Evolutionary conservation across 2,113 vertebrate genomes (phyloP).

Genomic region (Nothoprocta perdicaria): DNA sequence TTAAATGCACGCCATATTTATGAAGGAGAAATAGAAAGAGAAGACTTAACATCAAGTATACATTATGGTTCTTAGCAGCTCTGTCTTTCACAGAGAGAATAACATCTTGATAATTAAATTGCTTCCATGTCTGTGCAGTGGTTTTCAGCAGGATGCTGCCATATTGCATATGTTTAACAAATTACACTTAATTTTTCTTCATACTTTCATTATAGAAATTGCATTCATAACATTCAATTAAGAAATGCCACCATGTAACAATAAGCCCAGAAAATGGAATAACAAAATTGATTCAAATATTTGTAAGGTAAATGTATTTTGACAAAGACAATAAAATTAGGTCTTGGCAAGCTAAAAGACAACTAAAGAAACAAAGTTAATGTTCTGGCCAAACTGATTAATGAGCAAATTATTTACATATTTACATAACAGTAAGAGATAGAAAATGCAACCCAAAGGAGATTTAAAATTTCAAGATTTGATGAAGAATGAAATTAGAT

Average conservation of each 20-base stretch:
- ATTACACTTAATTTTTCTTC: constrained; percentile 55
- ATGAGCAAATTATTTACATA: constrained; percentile 49
- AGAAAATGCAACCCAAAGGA: constrained; percentile 21
- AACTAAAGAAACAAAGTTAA: constrained; percentile 4
- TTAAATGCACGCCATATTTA: background rate
- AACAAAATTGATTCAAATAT: background rate
- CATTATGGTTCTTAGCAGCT: constrained; percentile 3
- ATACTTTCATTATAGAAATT: constrained; percentile 58
- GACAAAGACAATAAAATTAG: background rate
- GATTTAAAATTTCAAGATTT: constrained; percentile 32
- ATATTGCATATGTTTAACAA: constrained; percentile 58
- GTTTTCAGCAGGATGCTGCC: constrained; percentile 50
- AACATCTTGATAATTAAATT: constrained; percentile 58
- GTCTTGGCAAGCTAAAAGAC: background rate
- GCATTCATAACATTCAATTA: constrained; percentile 3
- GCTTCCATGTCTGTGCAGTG: constrained; percentile 42
- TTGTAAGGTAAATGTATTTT: constrained; percentile 19
- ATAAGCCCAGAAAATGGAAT: constrained; percentile 19
- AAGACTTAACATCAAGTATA: background rate
- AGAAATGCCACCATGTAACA: background rate
- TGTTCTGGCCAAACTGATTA: constrained; percentile 20
- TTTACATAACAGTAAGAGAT: background rate
- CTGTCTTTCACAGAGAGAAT: constrained; percentile 6
- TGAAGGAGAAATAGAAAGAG: background rate
- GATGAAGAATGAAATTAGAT: constrained; percentile 56